Conservation (phyloP, 2,797 vertebrate genomes). For the Aselliscus stoliczkanus region DNA sequence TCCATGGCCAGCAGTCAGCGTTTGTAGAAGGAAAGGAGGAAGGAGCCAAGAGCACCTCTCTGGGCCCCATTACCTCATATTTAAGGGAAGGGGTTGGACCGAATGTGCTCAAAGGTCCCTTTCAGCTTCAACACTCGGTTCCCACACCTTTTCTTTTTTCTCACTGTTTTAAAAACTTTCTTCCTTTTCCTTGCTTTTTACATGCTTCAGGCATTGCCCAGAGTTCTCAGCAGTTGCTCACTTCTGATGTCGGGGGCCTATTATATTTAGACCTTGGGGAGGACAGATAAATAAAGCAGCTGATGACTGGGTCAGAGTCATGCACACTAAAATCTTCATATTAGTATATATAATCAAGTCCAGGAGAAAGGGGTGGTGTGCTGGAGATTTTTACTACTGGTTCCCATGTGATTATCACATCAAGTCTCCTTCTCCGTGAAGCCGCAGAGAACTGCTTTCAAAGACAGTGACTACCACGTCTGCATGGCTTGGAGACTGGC, state of each 20-base stretch:
- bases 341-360: not conserved
- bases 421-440: conserved; percentile 19
- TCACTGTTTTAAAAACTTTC: not conserved
- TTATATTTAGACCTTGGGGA: not conserved
- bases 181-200: not conserved
- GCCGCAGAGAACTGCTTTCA: conserved; percentile 25
- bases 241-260: not conserved
- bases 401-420: not conserved
- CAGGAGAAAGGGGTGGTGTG: conserved; percentile 25
- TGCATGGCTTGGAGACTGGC: not conserved
- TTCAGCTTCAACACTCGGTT: not conserved
- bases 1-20: not conserved
- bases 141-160: not conserved
- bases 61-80: conserved; percentile 19
- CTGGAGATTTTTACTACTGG: not conserved
- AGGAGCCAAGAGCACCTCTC: not conserved
- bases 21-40: not conserved
- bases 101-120: not conserved
- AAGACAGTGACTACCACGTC: not conserved
- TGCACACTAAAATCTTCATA: not conserved
- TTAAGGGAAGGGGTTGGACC: not conserved
- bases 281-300: not conserved
- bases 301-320: not conserved
- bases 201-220: not conserved
- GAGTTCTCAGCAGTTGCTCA: not conserved